phyloP scores from a whole-genome alignment of 2,113 vertebrate species.

The Ictidomys tridecemlineatus region DNA sequence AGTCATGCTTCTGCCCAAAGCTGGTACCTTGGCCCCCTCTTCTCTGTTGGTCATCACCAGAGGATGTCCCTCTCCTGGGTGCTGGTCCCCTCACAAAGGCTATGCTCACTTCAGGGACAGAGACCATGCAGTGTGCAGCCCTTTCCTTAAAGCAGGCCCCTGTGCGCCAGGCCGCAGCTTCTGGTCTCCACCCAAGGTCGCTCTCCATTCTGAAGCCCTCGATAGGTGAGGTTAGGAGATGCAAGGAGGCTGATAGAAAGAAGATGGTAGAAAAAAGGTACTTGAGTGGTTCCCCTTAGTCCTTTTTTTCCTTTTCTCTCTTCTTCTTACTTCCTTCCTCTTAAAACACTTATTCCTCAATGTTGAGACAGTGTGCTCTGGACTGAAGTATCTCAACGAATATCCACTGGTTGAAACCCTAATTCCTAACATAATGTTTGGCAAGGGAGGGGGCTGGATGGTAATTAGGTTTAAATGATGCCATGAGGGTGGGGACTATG shows the following conservation, averaged over 20 bases:
- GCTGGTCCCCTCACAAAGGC: neutral
- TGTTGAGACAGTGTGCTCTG: neutral
- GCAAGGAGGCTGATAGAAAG: neutral
- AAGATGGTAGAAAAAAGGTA: neutral
- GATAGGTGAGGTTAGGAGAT: neutral
- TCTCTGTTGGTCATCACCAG: neutral
- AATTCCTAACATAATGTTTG: neutral
- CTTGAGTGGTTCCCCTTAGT: neutral
- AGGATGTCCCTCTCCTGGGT: rapidly evolving
- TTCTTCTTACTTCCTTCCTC: neutral
- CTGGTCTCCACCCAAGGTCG: too few species aligned
- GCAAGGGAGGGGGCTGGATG: neutral
- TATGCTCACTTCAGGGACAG: neutral
- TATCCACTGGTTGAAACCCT: neutral
- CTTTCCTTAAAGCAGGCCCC: neutral
- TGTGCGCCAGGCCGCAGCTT: too few species aligned
- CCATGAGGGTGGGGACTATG: neutral
- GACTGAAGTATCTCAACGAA: neutral
- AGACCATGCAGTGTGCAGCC: rapidly evolving
- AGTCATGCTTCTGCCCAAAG: neutral
- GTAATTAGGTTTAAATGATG: neutral
- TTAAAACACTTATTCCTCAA: neutral
- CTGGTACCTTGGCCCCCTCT: neutral
- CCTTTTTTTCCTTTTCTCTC: neutral
- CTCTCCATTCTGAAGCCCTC: too few species aligned